Percentiles rank a stretch among this genome's conserved stretches.
These are phyloP conservation scores for Tenthredo mesomela DNA, from an alignment of 2,888 invertebrate genomes.

Conservation along the genomic window DNA sequence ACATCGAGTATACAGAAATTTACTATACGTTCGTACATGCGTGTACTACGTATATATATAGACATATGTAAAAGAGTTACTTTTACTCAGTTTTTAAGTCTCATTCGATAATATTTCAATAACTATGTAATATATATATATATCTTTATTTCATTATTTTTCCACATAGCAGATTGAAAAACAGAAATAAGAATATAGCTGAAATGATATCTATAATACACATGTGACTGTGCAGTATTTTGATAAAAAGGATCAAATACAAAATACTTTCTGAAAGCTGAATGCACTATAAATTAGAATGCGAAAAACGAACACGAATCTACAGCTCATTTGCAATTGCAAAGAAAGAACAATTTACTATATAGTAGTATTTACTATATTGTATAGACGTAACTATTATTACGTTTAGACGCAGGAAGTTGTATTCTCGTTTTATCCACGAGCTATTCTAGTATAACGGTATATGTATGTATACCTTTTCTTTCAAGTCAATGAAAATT, in stretches of 20 bases:
- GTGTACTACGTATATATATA: background rate
- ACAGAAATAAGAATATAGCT: background rate
- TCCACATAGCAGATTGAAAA: background rate
- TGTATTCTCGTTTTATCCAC: background rate
- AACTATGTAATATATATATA: background rate
- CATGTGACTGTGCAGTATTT: background rate
- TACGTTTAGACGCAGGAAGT: constrained; percentile 2
- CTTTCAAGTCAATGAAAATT: background rate
- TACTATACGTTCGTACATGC: background rate
- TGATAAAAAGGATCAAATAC: background rate
- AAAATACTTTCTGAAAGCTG: constrained; percentile 4
- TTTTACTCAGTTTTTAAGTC: background rate
- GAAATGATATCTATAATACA: background rate
- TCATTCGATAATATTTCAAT: background rate
- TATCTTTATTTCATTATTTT: background rate
- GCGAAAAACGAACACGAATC: background rate
- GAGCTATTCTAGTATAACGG: background rate
- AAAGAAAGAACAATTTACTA: constrained; percentile 23
- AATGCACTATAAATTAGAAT: background rate
- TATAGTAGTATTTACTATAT: constrained; percentile 22
- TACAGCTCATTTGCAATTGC: background rate
- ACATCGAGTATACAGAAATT: constrained; percentile 20
- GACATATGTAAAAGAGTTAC: constrained; percentile 1
- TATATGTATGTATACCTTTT: background rate
- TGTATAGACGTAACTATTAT: background rate